These are phyloP conservation scores for Gymnarchus niloticus DNA, from an alignment of 2,113 vertebrate species.

Conservation along the genomic window DNA sequence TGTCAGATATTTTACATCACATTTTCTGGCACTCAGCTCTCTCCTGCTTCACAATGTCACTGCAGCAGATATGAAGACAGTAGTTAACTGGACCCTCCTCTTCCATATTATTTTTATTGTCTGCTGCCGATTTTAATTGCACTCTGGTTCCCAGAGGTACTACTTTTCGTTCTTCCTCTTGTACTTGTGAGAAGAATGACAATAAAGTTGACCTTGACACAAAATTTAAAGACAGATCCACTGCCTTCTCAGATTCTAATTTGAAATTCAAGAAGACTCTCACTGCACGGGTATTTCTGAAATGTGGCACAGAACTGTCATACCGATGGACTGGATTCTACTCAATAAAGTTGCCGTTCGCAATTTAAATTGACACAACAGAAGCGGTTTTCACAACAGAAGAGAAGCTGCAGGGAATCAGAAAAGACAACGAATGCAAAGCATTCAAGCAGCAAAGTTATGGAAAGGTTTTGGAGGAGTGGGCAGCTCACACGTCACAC, in stretches of 20 bases:
- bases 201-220: conserved; percentile 1
- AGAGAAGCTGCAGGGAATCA: background rate
- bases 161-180: background rate
- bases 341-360: background rate
- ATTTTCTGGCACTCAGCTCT: too few relatives aligned
- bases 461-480: background rate
- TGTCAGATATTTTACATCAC: too few relatives aligned
- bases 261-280: background rate
- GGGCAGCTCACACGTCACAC: background rate
- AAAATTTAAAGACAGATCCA: background rate
- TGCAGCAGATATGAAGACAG: background rate
- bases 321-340: background rate
- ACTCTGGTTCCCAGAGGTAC: background rate
- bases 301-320: background rate
- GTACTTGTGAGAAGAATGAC: background rate
- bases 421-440: background rate
- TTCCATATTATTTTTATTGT: background rate
- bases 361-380: background rate
- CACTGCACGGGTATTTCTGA: background rate
- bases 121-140: background rate
- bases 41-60: background rate
- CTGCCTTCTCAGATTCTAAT: background rate
- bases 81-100: background rate
- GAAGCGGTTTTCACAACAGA: background rate
- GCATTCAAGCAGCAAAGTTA: background rate